Base-by-base conservation (phyloP, 2,888 invertebrate genomes). In the Cerastoderma edule region DNA sequence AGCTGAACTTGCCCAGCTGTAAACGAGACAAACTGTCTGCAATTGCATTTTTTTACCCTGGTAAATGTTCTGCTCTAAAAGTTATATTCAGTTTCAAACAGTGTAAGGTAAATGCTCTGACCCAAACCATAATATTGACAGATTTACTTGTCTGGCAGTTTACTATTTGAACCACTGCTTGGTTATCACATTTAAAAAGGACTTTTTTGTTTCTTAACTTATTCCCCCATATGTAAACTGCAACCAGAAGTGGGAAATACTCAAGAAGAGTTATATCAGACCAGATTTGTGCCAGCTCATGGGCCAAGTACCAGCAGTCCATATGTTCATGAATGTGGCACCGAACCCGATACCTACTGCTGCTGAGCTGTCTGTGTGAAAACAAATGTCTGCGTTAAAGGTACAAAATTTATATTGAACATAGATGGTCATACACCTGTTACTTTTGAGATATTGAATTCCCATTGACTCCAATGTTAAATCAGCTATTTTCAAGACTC, bases 11-110 rank as follows among this genome's bases (percentile, higher is more conserved):
- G 24, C 10, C 16, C 50, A 72, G 35, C 48, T 67, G 72, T 0
- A 54, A 68, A 46, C 66, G 73, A 60, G 77, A 78, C 30, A 78
- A 24, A 54, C 22, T 33, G 35, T 73, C 73, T 27, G 66, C 46
- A 6, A 78, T 53, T 30, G 5, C 19, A 50, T 78, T 78, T 24
- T n/a, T 13, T 54, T n/a, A 50, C 35, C 66, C 60, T n/a, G 57
- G 60, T 0, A 78, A 50, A 65, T 78, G 66, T 33, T 46, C 30
- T 19, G 68, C 68, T 28, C 33, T 68, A 27, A 72, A 6, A 10
- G 46, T 10, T 32, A 77, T 63, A 46, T 77, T 77, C 0, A 13
- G 28, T 22, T 54, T 0, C 4, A 70, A 35, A 66, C 46, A 57
- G 24, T 50, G 22, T 22, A 76, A 24, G 8, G 72, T 60, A 10